Evolutionary conservation across 37 sponge, comb jelly and placozoan species (phyloP).

Genomic region (Eunapius fragilis): DNA sequence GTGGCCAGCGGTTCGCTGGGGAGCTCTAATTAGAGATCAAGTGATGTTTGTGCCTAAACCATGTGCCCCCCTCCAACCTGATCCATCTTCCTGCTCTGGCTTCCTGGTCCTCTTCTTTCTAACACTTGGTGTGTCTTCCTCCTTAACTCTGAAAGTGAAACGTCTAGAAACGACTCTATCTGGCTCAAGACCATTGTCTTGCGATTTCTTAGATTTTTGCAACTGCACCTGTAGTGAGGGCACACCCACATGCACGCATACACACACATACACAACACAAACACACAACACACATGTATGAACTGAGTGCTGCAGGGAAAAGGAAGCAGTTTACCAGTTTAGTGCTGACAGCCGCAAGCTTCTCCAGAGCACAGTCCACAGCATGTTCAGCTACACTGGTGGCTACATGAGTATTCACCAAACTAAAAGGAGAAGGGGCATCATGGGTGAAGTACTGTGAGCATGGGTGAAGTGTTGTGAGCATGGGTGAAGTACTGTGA

Average conservation of each 20-base stretch:
- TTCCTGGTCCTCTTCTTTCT: constrained; percentile 30
- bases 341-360: constrained; percentile 22
- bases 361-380: constrained; percentile 40
- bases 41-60: too few relatives aligned
- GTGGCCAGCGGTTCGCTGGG: constrained; percentile 47
- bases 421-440: background rate
- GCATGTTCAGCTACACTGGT: constrained; percentile 46
- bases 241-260: constrained; percentile 5
- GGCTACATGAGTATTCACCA: constrained; percentile 42
- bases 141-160: constrained; percentile 57
- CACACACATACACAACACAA: constrained; percentile 38
- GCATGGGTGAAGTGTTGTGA: background rate
- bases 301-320: background rate
- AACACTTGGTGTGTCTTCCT: constrained; percentile 1
- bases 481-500: too few relatives aligned
- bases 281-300: constrained; percentile 10
- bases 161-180: constrained; percentile 41
- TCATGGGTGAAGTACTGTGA: background rate
- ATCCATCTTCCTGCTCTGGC: constrained; percentile 20
- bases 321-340: constrained; percentile 29
- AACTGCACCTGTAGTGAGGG: background rate
- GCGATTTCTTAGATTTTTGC: constrained; percentile 15
- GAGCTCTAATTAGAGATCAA: constrained; percentile 48
- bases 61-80: too few relatives aligned
- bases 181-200: constrained; percentile 3